Percentiles rank a stretch among this genome's conserved stretches.
Conservation (phyloP, 2,113 vertebrate species). For the Porphyrio hochstetteri region DNA sequence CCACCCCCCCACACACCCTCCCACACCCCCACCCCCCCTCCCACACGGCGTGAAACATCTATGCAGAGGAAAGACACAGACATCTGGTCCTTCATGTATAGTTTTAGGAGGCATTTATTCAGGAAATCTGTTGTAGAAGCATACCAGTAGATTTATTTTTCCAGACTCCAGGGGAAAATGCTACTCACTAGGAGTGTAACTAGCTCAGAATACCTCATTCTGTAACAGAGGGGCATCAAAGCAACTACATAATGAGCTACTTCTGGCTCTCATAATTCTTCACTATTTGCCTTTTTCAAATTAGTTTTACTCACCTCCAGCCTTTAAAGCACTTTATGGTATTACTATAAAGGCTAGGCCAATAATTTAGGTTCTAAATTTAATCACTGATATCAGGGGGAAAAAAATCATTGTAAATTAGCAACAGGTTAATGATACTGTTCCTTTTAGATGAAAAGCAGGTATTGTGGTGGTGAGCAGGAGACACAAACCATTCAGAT, state of each 20-base stretch:
- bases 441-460: background rate
- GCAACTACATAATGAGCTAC: background rate
- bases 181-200: background rate
- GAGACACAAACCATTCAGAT: background rate
- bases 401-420: background rate
- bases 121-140: background rate
- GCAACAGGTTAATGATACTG: background rate
- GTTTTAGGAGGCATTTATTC: slow-evolving; percentile 5
- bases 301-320: background rate
- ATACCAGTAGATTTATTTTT: background rate
- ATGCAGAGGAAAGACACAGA: background rate
- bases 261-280: background rate
- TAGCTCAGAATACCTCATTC: background rate
- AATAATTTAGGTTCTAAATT: background rate
- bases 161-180: background rate
- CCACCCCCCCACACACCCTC: too few species aligned
- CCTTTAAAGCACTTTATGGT: background rate
- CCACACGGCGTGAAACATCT: background rate
- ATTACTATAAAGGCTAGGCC: background rate
- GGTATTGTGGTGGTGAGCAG: background rate
- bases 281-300: background rate
- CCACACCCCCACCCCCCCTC: too few species aligned
- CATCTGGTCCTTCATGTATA: background rate
- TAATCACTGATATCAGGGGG: background rate
- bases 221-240: background rate